Base-by-base conservation (phyloP, 2,888 invertebrate species). In the Tetramorium bicarinatum region DNA sequence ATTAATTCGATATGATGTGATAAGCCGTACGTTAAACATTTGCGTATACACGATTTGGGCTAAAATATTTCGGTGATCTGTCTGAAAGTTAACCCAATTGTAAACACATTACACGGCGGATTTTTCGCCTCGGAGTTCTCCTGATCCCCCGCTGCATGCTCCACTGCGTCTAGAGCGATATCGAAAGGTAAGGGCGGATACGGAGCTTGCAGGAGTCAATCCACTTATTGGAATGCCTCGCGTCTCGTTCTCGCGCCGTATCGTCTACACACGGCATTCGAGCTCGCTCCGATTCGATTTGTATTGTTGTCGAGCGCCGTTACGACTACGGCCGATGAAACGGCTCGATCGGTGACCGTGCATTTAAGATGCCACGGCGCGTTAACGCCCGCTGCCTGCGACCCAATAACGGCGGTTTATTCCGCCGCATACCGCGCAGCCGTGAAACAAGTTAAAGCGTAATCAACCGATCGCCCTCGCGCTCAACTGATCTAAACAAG, bases 191-290 rank as follows among this genome's bases (percentile, higher is more conserved):
- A 83, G 88, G 86, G 86, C 74, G 89, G 88, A 85, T 84, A 85
- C 87, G 83, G 87, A 92, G 88, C 88, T 89, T 87, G 89, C 90
- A 88, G 87, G 88, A 93, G 93, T 93, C 93, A 93, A 93, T 94
- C 92, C 92, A 94, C 92, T 92, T 93, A 93, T 93, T 93, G 93
- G 91, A 93, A 92, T 92, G 90, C 91, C 87, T 88, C 87, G 90
- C 88, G 90, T 90, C 85, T 89, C 89, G 88, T 92, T 92, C 88
- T 90, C 91, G 87, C 89, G 87, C 85, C 87, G 72, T 88, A 88
- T 90, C 90, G 88, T 84, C 88, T 90, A 84, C 82, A 88, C 87
- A 83, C 85, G 87, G 89, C 84, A 72, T 88, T 88, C 89, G 86
- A 87, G 90, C 89, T 91, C 87, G 25, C 89, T 89, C 85, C 87